Conservation (phyloP, 2,888 invertebrate species). For the Opisthograptis luteolata region DNA sequence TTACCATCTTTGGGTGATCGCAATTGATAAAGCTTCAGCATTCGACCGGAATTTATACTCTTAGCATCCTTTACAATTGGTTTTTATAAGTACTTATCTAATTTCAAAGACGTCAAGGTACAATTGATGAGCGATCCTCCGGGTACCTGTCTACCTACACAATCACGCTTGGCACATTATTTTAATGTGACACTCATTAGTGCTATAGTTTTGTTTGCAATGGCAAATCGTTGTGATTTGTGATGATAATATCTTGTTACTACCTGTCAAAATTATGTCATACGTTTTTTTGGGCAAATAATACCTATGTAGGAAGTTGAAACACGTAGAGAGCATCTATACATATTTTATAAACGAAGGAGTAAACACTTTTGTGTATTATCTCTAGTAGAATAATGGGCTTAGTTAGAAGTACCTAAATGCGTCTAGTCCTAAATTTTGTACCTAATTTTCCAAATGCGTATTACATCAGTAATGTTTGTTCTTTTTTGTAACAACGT, state of each 20-base stretch:
- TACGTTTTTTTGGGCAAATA: neutral
- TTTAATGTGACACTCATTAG: constrained; percentile 16
- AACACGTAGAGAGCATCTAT: too few relatives aligned
- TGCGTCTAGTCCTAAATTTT: too few relatives aligned
- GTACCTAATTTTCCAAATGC: too few relatives aligned
- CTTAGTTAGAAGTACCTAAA: too few relatives aligned
- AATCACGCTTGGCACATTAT: constrained; percentile 19
- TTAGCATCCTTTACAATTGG: constrained; percentile 10
- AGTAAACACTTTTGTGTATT: too few relatives aligned
- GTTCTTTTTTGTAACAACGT: too few relatives aligned
- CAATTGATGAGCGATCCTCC: constrained; percentile 10
- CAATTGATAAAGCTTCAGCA: constrained; percentile 9
- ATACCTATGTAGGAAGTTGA: too few relatives aligned
- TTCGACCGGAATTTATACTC: constrained; percentile 17
- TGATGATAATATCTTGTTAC: constrained; percentile 1
- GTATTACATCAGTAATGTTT: too few relatives aligned
- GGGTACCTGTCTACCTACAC: constrained; percentile 11
- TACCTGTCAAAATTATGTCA: constrained; percentile 8
- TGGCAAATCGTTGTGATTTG: constrained; percentile 4
- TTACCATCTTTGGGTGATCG: constrained; percentile 22
- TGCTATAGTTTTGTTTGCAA: constrained; percentile 1
- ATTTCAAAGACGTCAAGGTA: constrained; percentile 1
- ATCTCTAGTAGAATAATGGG: too few relatives aligned
- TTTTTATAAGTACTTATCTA: constrained; percentile 14
- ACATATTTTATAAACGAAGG: too few relatives aligned